Base-by-base conservation (phyloP, 2,797 vertebrate genomes). In the Manis pentadactyla region DNA sequence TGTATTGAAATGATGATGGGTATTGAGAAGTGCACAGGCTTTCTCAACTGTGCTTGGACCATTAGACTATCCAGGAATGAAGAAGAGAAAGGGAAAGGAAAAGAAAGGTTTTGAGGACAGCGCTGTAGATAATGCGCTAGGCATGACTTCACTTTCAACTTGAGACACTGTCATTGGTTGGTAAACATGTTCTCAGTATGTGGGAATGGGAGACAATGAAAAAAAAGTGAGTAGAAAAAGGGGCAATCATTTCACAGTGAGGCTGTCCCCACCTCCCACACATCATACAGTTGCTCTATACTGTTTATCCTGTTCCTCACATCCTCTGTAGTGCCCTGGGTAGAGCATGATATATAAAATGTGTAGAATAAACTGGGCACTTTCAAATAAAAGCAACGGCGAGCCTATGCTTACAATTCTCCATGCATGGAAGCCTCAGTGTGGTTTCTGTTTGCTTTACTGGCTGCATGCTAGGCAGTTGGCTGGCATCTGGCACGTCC, bases 401-500 rank as follows among this genome's bases (percentile, higher is more conserved):
- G 17, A 97, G 55, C 95, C 92, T 95, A 88, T 94, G 96, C 87
- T 63, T 83, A 53, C 57, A 75, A 46, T 96, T 93, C 79, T 94
- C 55, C 55, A 51, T 5, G 86, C 85, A 31, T 75, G 93, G 81
- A 61, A 92, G 75, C n/a, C 57, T 85, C 92, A 29, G 9, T 14
- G 34, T 93, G 63, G 18, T 92, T 96, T 97, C 96, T 93, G 88
- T 92, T 95, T 96, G 88, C 94, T 97, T 89, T 88, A 53, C 73
- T 27, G 23, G 57, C 53, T 97, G 66, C 96, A 63, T 87, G 91
- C 82, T 94, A 75, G 73, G 92, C 51, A 90, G 66, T 96, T 96
- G 96, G 94, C 79, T 95, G 93, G 97, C 87, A 97, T 90, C 97
- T 97, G 97, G 71, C 34, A 7, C 63, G 73, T 97, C 97, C 95